Conservation (phyloP, 2,888 invertebrate species). For the Drosophila nr. medialis region DNA sequence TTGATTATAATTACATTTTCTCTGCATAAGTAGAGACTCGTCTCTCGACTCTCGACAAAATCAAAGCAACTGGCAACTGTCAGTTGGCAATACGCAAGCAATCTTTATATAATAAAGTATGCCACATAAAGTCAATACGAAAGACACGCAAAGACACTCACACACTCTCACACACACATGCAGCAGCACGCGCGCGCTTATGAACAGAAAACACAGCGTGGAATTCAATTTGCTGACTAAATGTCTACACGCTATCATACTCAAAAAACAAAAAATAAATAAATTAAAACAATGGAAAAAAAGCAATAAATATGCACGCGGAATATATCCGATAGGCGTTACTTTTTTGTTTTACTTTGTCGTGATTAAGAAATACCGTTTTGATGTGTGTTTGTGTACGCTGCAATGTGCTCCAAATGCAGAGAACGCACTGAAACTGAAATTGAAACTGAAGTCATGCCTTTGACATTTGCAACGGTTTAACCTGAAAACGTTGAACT, state of each 20-base stretch:
- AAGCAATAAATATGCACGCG: constrained; percentile 9
- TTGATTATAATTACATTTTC: constrained; percentile 61
- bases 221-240: constrained; percentile 39
- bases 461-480: constrained; percentile 51
- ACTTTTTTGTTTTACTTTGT: constrained; percentile 23
- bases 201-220: constrained; percentile 31
- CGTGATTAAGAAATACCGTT: constrained; percentile 42
- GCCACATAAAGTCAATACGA: constrained; percentile 42
- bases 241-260: constrained; percentile 28
- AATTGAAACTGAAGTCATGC: constrained; percentile 58
- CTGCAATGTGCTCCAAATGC: constrained; percentile 53
- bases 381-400: constrained; percentile 17
- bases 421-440: constrained; percentile 64
- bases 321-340: constrained; percentile 4
- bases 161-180: constrained; percentile 21
- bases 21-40: constrained; percentile 28
- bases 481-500: constrained; percentile 45
- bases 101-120: constrained; percentile 72
- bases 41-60: constrained; percentile 18
- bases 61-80: constrained; percentile 46
- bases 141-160: constrained; percentile 31
- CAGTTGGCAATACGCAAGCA: constrained; percentile 49
- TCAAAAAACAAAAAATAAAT: constrained; percentile 17
- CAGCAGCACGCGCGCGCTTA: constrained; percentile 51
- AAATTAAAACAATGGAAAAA: constrained; percentile 3